Percentiles rank a stretch among this genome's conserved stretches.
Conservation (phyloP, 2,888 invertebrate species). For the Aphidius colemani region DNA sequence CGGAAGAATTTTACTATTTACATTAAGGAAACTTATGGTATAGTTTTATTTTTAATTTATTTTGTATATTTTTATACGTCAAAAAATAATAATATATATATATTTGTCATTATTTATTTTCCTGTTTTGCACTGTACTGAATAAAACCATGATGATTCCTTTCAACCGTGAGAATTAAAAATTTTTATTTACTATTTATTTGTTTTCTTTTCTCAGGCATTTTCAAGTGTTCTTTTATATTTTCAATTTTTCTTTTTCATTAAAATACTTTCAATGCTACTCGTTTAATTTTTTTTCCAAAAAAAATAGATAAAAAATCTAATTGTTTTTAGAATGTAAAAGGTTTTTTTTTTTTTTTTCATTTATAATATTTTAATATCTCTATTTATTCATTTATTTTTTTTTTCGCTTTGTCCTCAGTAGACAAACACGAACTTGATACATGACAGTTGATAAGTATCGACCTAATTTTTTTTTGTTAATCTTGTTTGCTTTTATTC, state of each 20-base stretch:
- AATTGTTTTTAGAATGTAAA: too few relatives aligned
- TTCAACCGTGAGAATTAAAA: neutral
- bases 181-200: slow-evolving; percentile 1
- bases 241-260: too few relatives aligned
- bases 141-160: slow-evolving; percentile 4
- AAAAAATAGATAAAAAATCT: too few relatives aligned
- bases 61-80: slow-evolving; percentile 5
- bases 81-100: neutral
- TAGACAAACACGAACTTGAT: too few relatives aligned
- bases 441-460: too few relatives aligned
- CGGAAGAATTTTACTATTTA: slow-evolving; percentile 32
- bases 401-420: neutral
- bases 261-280: too few relatives aligned
- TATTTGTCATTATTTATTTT: neutral
- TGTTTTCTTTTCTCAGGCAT: neutral
- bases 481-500: neutral
- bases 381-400: too few relatives aligned
- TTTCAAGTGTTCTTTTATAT: too few relatives aligned
- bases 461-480: slow-evolving; percentile 9
- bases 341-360: too few relatives aligned
- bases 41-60: slow-evolving; percentile 16
- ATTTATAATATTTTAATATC: too few relatives aligned
- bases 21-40: slow-evolving; percentile 21
- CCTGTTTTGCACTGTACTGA: neutral
- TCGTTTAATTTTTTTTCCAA: too few relatives aligned